Evolutionary conservation across 2,797 vertebrate species (phyloP).

Genomic region (Fundulus diaphanus): DNA sequence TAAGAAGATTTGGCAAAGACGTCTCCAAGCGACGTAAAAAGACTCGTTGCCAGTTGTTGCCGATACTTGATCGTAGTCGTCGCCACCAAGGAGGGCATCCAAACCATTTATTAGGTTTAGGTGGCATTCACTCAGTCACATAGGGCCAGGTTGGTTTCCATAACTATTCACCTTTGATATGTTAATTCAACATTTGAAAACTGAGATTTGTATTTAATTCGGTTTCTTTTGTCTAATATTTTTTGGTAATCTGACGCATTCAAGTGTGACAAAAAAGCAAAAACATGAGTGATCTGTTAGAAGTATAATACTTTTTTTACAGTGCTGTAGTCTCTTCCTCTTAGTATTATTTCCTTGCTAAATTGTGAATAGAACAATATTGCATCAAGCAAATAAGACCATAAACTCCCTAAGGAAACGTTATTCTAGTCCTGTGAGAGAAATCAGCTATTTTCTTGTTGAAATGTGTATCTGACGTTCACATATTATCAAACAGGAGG

Average conservation of each 20-base stretch:
- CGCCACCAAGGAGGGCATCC: neutral
- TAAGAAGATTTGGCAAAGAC: neutral
- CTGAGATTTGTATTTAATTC: neutral
- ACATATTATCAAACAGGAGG: neutral
- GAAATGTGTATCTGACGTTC: neutral
- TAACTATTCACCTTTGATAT: neutral
- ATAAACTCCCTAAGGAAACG: neutral
- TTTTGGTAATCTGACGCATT: neutral
- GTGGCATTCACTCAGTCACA: too few relatives aligned
- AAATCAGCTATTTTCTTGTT: neutral
- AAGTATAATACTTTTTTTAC: neutral
- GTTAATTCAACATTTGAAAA: neutral
- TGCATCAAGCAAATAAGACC: neutral
- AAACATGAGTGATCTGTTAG: neutral
- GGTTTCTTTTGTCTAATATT: neutral
- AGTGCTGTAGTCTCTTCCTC: too few relatives aligned
- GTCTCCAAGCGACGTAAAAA: neutral
- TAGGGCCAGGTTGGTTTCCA: too few relatives aligned
- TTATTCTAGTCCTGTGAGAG: neutral
- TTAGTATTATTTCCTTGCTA: neutral
- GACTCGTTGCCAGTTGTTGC: neutral
- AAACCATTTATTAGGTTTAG: neutral
- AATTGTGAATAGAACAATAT: neutral
- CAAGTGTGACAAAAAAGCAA: neutral
- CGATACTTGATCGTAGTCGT: too few relatives aligned